A percentile compares a stretch with the other conserved stretches of the same genome.
phyloP scores from a whole-genome alignment of 2,888 invertebrate species.

The Drosophila subsilvestris region DNA sequence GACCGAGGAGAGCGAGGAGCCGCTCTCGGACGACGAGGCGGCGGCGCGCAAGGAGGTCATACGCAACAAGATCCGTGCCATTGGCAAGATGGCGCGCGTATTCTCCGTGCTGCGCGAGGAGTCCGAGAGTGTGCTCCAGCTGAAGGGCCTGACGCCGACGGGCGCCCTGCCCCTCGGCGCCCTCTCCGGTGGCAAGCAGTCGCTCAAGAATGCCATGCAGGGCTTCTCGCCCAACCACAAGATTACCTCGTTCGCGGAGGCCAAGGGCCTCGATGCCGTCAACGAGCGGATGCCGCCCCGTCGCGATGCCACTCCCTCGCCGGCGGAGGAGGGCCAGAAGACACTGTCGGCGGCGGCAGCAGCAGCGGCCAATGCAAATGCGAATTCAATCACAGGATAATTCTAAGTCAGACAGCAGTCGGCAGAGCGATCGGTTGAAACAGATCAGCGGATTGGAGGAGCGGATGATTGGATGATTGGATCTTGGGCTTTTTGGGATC shows the following conservation, averaged over 20 bases:
- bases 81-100: conserved; percentile 99
- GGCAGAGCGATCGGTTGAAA: background rate
- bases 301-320: conserved; percentile 91
- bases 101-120: conserved; percentile 99
- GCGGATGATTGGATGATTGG: conserved; percentile 1
- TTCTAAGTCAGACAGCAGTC: conserved; percentile 68
- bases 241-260: conserved; percentile 99
- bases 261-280: conserved; percentile 98
- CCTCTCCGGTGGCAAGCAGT: conserved; percentile 97
- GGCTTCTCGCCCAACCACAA: conserved; percentile 99
- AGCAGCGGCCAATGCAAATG: conserved; percentile 81
- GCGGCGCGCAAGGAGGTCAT: conserved; percentile 99
- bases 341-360: conserved; percentile 81
- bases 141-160: conserved; percentile 99
- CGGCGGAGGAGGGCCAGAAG: conserved; percentile 83
- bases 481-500: conserved; percentile 5
- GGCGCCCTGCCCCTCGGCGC: conserved; percentile 98
- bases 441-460: background rate
- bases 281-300: conserved; percentile 99
- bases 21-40: conserved; percentile 88
- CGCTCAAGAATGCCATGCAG: conserved; percentile 97
- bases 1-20: conserved; percentile 95
- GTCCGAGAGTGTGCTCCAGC: conserved; percentile 98
- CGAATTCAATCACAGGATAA: conserved; percentile 83
- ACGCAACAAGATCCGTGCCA: conserved; percentile 99